A percentile compares a stretch with the other conserved stretches of the same genome.
Conservation (phyloP, 2,113 vertebrate species). For the Dolichotis patagonum region DNA sequence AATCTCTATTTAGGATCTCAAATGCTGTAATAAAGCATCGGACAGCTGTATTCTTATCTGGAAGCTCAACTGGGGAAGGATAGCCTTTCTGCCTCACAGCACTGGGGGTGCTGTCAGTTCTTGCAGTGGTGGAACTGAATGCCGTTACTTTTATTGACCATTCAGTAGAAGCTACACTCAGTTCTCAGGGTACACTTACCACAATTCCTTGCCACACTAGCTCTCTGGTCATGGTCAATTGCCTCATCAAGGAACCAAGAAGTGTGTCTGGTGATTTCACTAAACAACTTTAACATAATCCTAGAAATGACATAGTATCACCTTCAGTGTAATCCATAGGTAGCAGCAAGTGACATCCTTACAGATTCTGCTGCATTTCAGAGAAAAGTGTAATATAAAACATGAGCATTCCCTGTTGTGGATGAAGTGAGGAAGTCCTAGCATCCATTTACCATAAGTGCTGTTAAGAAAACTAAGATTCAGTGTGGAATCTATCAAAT, state of each 20-base stretch:
- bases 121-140: fast-evolving
- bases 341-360: not conserved
- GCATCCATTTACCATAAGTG: not conserved
- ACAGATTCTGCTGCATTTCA: not conserved
- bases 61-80: not conserved
- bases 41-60: not conserved
- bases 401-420: fast-evolving
- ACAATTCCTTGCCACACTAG: not conserved
- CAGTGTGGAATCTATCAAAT: not conserved
- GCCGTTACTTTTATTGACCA: not conserved
- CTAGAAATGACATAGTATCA: not conserved
- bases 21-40: not conserved
- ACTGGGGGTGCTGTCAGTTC: not conserved
- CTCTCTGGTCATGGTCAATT: not conserved
- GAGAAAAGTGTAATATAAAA: not conserved
- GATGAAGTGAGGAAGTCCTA: not conserved
- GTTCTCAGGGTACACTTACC: not conserved
- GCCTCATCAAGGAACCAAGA: not conserved
- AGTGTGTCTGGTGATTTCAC: not conserved
- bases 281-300: not conserved
- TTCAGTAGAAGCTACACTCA: not conserved
- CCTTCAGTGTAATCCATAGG: not conserved
- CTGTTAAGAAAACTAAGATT: not conserved
- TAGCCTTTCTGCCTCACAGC: not conserved
- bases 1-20: not conserved